phyloP scores from a whole-genome alignment of 2,888 invertebrate species.

The Drosophila seclusa region DNA sequence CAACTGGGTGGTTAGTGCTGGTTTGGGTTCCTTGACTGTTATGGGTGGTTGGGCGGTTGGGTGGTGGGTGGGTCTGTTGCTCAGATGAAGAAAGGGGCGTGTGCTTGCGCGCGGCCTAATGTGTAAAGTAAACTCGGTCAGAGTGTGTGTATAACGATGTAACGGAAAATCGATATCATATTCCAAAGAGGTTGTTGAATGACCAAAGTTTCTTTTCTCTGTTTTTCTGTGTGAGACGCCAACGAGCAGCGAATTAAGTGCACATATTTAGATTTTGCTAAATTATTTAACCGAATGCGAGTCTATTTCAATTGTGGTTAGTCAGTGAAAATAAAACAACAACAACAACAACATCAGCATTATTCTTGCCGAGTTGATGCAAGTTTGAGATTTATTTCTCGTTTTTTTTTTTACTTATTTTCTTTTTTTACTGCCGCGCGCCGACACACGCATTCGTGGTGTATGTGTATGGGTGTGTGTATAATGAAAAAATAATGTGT shows the following conservation, averaged over 20 bases:
- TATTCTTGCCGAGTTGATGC: slow-evolving; percentile 16
- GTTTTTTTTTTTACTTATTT: slow-evolving; percentile 21
- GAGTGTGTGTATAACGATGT: slow-evolving; percentile 79
- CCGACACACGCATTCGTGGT: slow-evolving; percentile 54
- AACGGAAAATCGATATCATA: slow-evolving; percentile 78
- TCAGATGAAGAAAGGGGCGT: slow-evolving; percentile 50
- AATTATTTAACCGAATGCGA: not conserved
- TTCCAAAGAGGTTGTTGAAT: slow-evolving; percentile 69
- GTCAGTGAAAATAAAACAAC: not conserved
- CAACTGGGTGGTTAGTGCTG: not conserved
- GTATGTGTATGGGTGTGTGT: slow-evolving; percentile 41
- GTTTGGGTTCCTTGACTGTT: not conserved
- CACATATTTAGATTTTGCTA: not conserved
- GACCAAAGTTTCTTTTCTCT: slow-evolving; percentile 13
- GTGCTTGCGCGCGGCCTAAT: slow-evolving; percentile 59
- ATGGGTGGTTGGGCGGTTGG: slow-evolving; percentile 4
- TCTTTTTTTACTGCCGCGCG: slow-evolving; percentile 44
- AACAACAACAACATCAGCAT: slow-evolving; percentile 2
- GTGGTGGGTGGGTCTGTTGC: slow-evolving; percentile 11
- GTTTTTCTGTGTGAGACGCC: not conserved
- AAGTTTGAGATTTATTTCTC: slow-evolving; percentile 15
- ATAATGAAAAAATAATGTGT: slow-evolving; percentile 32
- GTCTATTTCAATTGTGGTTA: slow-evolving; percentile 20
- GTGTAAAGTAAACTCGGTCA: slow-evolving; percentile 73
- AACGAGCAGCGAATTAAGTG: slow-evolving; percentile 2